Percentiles rank a stretch among this genome's conserved stretches.
Conservation (phyloP, 2,113 vertebrate genomes). For the Myanophis thanlyinensis region DNA sequence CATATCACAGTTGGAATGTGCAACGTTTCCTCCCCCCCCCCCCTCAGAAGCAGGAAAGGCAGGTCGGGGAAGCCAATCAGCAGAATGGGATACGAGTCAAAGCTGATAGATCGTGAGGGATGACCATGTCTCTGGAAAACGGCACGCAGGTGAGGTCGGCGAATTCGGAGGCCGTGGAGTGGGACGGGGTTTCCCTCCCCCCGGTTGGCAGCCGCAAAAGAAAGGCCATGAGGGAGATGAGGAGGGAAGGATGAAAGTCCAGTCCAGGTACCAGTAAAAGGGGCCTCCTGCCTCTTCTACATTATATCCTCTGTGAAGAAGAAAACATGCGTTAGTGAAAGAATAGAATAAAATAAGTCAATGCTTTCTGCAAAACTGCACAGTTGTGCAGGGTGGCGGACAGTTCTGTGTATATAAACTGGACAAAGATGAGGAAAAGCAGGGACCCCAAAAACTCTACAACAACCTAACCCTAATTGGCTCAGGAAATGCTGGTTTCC, state of each 20-base stretch:
- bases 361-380: background rate
- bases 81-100: background rate
- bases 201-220: conserved; percentile 50
- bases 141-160: conserved; percentile 21
- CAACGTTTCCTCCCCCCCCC: conserved; percentile 21
- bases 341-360: background rate
- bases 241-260: conserved; percentile 31
- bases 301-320: conserved; percentile 66
- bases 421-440: too few relatives aligned
- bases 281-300: conserved; percentile 48
- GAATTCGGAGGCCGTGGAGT: conserved; percentile 35
- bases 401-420: background rate
- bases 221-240: conserved; percentile 38
- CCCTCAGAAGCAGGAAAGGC: conserved; percentile 11
- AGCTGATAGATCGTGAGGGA: conserved; percentile 42
- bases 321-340: background rate
- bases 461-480: background rate
- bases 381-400: background rate
- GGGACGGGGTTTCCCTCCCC: conserved; percentile 9
- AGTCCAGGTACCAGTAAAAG: conserved; percentile 48
- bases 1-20: conserved; percentile 39
- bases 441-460: background rate
- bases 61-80: conserved; percentile 27
- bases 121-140: conserved; percentile 44
- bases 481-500: background rate